A percentile compares a stretch with the other conserved stretches of the same genome.
phyloP scores from a whole-genome alignment of 1,140 invertebrate genomes.

The Ctenoplectra terminalis region DNA sequence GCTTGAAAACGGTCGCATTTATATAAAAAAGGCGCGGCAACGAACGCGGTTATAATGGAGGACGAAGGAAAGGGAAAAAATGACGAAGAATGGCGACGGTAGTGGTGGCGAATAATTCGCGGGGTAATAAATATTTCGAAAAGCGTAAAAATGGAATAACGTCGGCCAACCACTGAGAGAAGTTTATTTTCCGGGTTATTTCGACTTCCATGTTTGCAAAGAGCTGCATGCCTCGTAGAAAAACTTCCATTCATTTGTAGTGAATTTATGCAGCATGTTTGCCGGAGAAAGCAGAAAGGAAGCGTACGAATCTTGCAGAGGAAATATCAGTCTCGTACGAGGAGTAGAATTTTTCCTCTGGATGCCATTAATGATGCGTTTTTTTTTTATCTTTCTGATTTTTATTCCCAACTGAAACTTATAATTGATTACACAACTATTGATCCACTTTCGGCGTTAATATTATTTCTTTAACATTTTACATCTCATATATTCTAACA shows the following conservation, averaged over 20 bases:
- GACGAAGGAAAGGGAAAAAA: neutral
- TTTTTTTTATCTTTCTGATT: no score
- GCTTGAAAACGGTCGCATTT: neutral
- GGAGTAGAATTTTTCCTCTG: neutral
- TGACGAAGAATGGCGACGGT: no score
- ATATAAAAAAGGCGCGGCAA: neutral
- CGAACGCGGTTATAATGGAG: neutral
- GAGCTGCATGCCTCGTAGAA: neutral
- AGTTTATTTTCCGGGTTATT: neutral
- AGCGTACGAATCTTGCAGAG: neutral
- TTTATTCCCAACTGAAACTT: no score
- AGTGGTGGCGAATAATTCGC: neutral
- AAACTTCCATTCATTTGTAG: constrained; percentile 12
- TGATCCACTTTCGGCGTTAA: no score
- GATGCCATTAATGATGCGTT: neutral
- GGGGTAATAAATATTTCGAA: neutral
- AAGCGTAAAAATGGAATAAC: neutral
- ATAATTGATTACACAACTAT: no score
- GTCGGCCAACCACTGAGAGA: neutral
- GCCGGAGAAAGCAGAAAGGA: neutral
- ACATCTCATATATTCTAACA: no score
- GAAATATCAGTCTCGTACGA: neutral
- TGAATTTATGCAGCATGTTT: neutral
- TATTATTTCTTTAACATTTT: no score
- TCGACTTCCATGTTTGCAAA: constrained; percentile 1